A percentile compares a stretch with the other conserved stretches of the same genome.
Conservation (phyloP, 2,113 vertebrate genomes). For the Catharus fuscescens region DNA sequence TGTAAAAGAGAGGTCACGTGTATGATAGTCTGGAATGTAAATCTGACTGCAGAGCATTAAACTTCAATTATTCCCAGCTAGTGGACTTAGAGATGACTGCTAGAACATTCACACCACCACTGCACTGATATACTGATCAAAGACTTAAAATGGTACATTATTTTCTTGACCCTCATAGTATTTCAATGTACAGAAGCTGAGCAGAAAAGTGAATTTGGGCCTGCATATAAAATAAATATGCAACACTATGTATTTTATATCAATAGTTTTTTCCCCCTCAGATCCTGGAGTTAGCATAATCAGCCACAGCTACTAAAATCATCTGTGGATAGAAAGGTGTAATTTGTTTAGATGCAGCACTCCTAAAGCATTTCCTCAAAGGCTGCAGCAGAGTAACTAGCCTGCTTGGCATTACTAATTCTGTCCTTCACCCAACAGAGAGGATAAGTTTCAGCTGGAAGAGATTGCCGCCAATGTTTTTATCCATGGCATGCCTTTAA, state of each 20-base stretch:
- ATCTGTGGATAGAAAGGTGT: background rate
- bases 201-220: background rate
- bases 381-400: background rate
- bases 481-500: background rate
- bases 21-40: background rate
- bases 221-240: background rate
- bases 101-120: background rate
- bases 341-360: background rate
- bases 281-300: background rate
- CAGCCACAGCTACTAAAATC: background rate
- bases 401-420: background rate
- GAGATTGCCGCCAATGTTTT: background rate
- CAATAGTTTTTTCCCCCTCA: fast-evolving
- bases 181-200: background rate
- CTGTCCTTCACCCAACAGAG: background rate
- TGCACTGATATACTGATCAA: background rate
- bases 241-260: background rate
- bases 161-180: background rate
- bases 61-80: background rate
- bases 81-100: background rate
- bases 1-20: fast-evolving
- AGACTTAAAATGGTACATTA: background rate
- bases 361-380: background rate
- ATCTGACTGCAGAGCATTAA: background rate
- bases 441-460: background rate